Evolutionary conservation across 1,140 invertebrate genomes (phyloP), one percentile per base, ranked within the genome.

Genomic region (Nomia melanderi): DNA sequence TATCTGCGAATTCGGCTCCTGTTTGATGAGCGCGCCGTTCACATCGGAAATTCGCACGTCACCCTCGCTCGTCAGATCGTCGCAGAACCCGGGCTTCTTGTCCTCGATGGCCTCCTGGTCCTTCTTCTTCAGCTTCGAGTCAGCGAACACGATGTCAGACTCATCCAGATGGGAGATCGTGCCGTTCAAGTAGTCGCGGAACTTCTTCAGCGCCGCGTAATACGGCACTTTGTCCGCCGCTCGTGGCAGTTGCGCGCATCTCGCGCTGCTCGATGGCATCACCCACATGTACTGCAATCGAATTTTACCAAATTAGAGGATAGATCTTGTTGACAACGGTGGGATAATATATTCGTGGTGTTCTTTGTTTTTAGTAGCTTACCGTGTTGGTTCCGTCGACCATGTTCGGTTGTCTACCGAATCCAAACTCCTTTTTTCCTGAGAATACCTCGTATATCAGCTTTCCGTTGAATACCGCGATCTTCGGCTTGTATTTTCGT

Each of bases 391-490:
- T 98, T 65, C 97, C 98, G 81, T 98, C 96, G 29, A 99, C 95
- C 44, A 96, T 94, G 89, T 97, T 97, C 0, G 97, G 97, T 91
- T 99, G 98, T 87, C 98, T 96, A 60, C 98, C 98, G 93, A 99
- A 98, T 89, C 97, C 95, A 92, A 99, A 99, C 90, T 99, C 98
- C 91, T 99, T 99, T 92, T 98, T 98, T 11, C 98, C 98, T 70
- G 96, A 97, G 93, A 99, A 99, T 27, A 98, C 97, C 93, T 99
- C 98, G 93, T 98, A 99, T 82, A 99, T 99, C 71, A 99, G 94
- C 94, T 99, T 99, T 9, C 98, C 98, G 94, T 99, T 99, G 90
- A 99, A 99, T 27, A 99, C 98, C 50, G 98, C 98, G 87, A 99
- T 98, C 94, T 99, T 99, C 69, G 98, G 98, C 87, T 96, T 95